These are phyloP conservation scores for Pseudomyrmex dendroicus DNA, from an alignment of 1,140 invertebrate species.

Conservation along the genomic window DNA sequence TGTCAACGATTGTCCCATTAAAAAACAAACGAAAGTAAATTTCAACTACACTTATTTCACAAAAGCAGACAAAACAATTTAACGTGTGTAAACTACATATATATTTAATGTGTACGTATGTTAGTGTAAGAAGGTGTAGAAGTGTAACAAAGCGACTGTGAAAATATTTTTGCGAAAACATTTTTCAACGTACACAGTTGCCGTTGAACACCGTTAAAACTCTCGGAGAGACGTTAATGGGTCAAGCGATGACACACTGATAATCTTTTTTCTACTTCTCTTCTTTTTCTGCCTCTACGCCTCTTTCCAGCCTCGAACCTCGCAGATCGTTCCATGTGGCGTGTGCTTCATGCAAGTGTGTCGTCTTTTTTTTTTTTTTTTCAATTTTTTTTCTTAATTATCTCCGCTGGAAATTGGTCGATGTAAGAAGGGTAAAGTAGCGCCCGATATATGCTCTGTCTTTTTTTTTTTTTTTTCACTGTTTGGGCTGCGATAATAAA, in stretches of 20 bases:
- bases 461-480: constrained; percentile 46
- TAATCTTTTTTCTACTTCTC: constrained; percentile 21
- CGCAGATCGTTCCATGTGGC: constrained; percentile 63
- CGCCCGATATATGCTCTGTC: constrained; percentile 54
- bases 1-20: constrained; percentile 55
- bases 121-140: constrained; percentile 12
- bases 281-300: constrained; percentile 64
- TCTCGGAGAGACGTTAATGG: constrained; percentile 42
- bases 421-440: constrained; percentile 56
- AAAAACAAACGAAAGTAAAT: constrained; percentile 28
- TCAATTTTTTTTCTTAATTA: constrained; percentile 33
- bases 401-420: constrained; percentile 65
- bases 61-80: too few species aligned
- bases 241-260: constrained; percentile 15
- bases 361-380: constrained; percentile 52
- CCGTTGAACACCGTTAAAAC: constrained; percentile 3
- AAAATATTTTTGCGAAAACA: neutral
- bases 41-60: too few species aligned
- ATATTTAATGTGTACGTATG: too few species aligned
- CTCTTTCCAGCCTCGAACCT: constrained; percentile 62
- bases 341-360: constrained; percentile 74
- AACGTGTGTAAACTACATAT: too few species aligned
- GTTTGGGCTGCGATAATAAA: constrained; percentile 65
- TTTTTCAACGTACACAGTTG: neutral
- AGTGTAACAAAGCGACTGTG: neutral